phyloP scores from a whole-genome alignment of 2,113 vertebrate species.

The Pristiophorus japonicus region DNA sequence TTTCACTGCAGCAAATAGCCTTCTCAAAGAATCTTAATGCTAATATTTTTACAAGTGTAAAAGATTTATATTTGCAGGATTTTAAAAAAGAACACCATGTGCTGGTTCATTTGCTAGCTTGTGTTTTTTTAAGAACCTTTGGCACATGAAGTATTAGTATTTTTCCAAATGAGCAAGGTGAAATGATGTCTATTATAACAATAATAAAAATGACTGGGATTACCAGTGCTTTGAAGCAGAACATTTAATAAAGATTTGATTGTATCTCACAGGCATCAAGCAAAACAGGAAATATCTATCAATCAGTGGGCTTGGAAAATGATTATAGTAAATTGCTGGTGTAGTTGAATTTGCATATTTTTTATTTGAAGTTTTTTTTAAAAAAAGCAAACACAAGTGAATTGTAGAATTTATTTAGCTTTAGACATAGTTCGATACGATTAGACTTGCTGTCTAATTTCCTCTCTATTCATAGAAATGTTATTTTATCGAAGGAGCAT shows the following conservation, averaged over 20 bases:
- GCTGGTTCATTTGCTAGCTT: not conserved
- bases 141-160: not conserved
- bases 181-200: not conserved
- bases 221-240: not conserved
- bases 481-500: not conserved
- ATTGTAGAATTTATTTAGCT: not conserved
- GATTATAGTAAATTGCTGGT: not conserved
- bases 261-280: not conserved
- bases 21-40: not conserved
- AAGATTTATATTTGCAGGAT: not conserved
- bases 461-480: not conserved
- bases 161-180: too few relatives aligned
- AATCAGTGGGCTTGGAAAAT: not conserved
- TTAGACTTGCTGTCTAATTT: too few relatives aligned
- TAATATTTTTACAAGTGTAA: not conserved
- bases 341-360: not conserved
- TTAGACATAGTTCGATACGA: too few relatives aligned
- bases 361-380: not conserved
- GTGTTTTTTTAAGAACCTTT: not conserved
- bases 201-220: not conserved
- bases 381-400: not conserved
- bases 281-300: slow-evolving; percentile 1
- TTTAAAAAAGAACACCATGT: not conserved
- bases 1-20: too few relatives aligned
- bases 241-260: not conserved